Percentiles rank a stretch among this genome's conserved stretches.
Conservation (phyloP, 2,888 invertebrate species). For the Argyresthia albistria region DNA sequence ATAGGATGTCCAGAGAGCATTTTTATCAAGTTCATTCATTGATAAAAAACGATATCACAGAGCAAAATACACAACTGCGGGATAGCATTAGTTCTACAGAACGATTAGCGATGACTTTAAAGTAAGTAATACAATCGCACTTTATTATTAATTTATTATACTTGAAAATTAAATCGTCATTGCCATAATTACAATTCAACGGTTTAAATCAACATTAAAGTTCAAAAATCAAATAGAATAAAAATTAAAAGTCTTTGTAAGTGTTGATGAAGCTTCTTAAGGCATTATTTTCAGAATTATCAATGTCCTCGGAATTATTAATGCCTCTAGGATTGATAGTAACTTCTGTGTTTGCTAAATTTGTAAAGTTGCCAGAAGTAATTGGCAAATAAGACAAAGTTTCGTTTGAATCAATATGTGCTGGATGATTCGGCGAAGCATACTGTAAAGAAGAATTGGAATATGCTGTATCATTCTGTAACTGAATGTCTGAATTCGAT, state of each 20-base stretch:
- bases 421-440: slow-evolving; percentile 1
- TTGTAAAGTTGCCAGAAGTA: slow-evolving; percentile 1
- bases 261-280: slow-evolving; percentile 3
- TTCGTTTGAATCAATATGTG: slow-evolving; percentile 1
- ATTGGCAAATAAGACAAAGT: slow-evolving; percentile 3
- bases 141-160: neutral
- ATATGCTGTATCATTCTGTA: slow-evolving; percentile 1
- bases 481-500: slow-evolving; percentile 2
- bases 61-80: neutral
- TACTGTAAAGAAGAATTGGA: slow-evolving; percentile 1
- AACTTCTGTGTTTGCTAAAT: slow-evolving; percentile 2
- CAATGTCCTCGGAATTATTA: slow-evolving; percentile 2
- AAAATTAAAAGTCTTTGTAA: neutral
- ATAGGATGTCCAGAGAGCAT: neutral
- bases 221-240: slow-evolving; percentile 1
- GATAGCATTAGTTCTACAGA: neutral
- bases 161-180: slow-evolving; percentile 1
- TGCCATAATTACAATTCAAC: slow-evolving; percentile 2
- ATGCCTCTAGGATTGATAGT: slow-evolving; percentile 2
- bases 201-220: slow-evolving; percentile 2
- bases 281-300: slow-evolving; percentile 2
- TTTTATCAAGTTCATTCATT: neutral
- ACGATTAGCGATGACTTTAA: neutral
- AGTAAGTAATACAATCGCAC: neutral
- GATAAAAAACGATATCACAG: neutral